Percentiles rank a stretch among this genome's conserved stretches.
Evolutionary conservation across 2,797 vertebrate species (phyloP).

Genomic region (Coracias cyanogaster): DNA sequence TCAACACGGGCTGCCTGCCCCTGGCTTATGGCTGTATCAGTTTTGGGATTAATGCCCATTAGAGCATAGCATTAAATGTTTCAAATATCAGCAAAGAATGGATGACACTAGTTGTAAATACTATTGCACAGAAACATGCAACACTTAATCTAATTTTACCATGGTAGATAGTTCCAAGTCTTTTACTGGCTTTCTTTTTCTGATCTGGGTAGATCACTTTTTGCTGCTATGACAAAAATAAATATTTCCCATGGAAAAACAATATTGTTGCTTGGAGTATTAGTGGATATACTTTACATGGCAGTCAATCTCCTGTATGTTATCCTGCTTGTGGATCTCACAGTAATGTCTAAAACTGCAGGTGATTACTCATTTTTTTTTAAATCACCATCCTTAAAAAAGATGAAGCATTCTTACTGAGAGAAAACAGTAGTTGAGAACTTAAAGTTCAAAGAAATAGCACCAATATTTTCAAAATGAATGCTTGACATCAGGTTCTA

Average conservation of each 20-base stretch:
- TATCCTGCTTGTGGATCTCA: background rate
- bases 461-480: conserved; percentile 36
- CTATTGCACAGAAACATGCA: background rate
- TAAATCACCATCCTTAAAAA: background rate
- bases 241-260: background rate
- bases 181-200: background rate
- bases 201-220: background rate
- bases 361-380: background rate
- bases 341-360: background rate
- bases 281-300: background rate
- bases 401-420: conserved; percentile 21
- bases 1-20: background rate
- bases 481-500: conserved; percentile 35
- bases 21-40: background rate
- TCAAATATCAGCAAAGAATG: background rate
- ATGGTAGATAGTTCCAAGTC: background rate
- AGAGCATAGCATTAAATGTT: background rate
- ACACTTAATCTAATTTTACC: background rate
- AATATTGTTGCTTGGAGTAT: background rate
- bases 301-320: background rate
- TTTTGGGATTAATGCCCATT: background rate
- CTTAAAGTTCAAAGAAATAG: conserved; percentile 30
- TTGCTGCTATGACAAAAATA: background rate
- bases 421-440: conserved; percentile 11
- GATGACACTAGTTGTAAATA: background rate